phyloP scores from a whole-genome alignment of 2,888 invertebrate genomes.

The Drosophila silvestris region DNA sequence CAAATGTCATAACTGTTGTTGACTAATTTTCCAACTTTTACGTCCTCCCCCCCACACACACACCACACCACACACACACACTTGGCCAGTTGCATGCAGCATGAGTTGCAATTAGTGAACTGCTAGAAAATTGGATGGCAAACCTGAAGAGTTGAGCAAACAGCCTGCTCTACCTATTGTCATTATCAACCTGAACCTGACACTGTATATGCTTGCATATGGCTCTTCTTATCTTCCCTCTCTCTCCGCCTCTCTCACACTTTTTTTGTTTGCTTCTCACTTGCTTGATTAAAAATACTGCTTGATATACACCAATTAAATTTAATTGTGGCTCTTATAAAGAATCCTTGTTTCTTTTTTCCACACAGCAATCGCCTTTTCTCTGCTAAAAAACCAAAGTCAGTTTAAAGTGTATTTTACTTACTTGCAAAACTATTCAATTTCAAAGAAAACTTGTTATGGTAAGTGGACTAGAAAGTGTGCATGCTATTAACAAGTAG shows the following conservation, averaged over 20 bases:
- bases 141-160: slow-evolving; percentile 31
- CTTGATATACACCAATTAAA: slow-evolving; percentile 19
- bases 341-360: not conserved
- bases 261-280: not conserved
- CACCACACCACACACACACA: not conserved
- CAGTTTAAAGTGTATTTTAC: not conserved
- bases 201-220: not conserved
- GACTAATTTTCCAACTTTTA: slow-evolving; percentile 42
- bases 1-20: slow-evolving; percentile 51
- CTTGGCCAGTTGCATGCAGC: slow-evolving; percentile 32
- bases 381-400: not conserved
- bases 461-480: not conserved
- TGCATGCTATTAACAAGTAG: not conserved
- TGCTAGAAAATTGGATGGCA: slow-evolving; percentile 30
- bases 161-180: slow-evolving; percentile 17
- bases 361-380: not conserved
- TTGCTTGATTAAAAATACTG: slow-evolving; percentile 17
- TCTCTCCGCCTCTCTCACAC: not conserved
- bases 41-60: not conserved
- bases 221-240: not conserved
- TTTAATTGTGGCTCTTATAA: not conserved
- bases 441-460: not conserved
- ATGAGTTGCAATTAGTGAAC: slow-evolving; percentile 58
- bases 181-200: slow-evolving; percentile 12
- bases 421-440: not conserved